Conservation (phyloP, 2,113 vertebrate genomes). For the Taxidea taxus region DNA sequence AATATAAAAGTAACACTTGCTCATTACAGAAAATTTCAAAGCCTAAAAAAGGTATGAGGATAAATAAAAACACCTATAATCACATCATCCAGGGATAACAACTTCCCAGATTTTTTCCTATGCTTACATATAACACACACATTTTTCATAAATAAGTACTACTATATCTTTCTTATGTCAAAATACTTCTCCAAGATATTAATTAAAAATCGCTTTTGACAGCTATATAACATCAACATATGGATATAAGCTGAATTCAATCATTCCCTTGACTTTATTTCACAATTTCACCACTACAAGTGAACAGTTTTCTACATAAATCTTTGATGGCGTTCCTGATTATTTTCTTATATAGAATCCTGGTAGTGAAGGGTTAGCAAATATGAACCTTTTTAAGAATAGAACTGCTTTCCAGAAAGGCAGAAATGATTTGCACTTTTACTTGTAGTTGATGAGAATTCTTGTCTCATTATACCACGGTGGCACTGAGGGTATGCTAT, state of each 20-base stretch:
- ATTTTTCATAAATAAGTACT: constrained; percentile 44
- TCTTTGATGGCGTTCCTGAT: not conserved
- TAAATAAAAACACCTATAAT: not conserved
- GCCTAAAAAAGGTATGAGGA: not conserved
- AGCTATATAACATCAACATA: not conserved
- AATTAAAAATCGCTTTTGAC: not conserved
- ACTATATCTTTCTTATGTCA: not conserved
- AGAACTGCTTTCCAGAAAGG: constrained; percentile 23
- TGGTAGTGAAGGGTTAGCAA: not conserved
- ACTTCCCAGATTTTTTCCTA: not conserved
- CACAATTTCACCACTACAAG: too few relatives aligned
- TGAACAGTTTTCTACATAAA: not conserved
- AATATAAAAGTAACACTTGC: not conserved
- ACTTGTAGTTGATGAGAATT: not conserved
- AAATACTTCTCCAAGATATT: not conserved
- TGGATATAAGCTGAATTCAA: not conserved
- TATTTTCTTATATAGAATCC: constrained; percentile 18
- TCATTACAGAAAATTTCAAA: not conserved
- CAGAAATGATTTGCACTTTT: not conserved
- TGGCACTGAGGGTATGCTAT: not conserved
- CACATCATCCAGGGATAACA: not conserved
- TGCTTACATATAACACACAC: not conserved
- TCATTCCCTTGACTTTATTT: not conserved
- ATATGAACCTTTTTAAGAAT: not conserved
- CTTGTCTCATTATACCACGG: not conserved